A percentile compares a stretch with the other conserved stretches of the same genome.
Evolutionary conservation across 2,797 vertebrate genomes (phyloP).

Genomic region (Limnodromus scolopaceus): DNA sequence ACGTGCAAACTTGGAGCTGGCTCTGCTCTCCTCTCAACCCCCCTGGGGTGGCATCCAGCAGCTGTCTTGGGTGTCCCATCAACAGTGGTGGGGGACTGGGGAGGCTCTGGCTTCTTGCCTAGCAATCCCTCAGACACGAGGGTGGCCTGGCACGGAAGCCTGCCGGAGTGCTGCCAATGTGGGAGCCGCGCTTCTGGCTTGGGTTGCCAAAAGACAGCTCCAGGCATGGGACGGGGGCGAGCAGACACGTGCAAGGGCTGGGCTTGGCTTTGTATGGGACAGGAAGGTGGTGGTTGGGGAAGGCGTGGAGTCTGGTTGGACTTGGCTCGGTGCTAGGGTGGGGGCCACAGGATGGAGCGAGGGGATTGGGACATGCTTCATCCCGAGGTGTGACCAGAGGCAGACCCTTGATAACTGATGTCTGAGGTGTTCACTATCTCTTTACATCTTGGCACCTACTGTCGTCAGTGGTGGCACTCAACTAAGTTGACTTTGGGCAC

Average conservation of each 20-base stretch:
- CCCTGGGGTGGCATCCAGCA: background rate
- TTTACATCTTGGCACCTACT: background rate
- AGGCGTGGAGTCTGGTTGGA: background rate
- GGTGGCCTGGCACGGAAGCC: background rate
- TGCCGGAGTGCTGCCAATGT: fast-evolving
- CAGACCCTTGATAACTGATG: background rate
- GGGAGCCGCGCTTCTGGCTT: fast-evolving
- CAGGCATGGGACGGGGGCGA: fast-evolving
- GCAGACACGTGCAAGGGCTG: fast-evolving
- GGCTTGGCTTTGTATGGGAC: background rate
- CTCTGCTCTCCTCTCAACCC: background rate
- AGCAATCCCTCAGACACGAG: fast-evolving
- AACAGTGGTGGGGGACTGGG: fast-evolving
- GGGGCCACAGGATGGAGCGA: background rate
- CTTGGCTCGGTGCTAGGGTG: background rate
- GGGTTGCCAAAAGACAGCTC: background rate
- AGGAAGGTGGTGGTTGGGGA: background rate
- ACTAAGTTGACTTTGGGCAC: background rate
- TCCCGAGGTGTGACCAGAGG: background rate
- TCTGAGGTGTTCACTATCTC: background rate
- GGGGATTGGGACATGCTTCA: fast-evolving
- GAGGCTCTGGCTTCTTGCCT: background rate
- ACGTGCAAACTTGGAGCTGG: background rate
- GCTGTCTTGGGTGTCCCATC: background rate
- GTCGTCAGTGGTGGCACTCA: background rate